A percentile compares a stretch with the other conserved stretches of the same genome.
These are phyloP conservation scores for Clinocottus analis DNA, from an alignment of 2,113 vertebrate genomes.

Conservation along the genomic window DNA sequence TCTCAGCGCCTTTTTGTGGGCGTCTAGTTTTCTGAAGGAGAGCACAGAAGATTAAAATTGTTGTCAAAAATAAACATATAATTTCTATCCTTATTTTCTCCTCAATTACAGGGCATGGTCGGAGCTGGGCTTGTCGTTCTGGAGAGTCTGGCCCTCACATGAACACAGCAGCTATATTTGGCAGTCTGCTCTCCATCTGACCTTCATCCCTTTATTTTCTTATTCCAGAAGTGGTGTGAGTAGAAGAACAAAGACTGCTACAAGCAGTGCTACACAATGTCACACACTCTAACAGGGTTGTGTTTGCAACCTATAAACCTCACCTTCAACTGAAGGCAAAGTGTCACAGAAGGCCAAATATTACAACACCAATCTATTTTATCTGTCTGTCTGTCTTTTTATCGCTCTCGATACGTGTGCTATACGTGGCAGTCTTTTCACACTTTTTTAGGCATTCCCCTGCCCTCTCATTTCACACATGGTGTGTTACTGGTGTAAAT, in stretches of 20 bases:
- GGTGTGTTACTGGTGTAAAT: constrained; percentile 49
- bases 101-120: constrained; percentile 89
- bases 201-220: constrained; percentile 82
- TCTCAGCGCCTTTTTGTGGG: constrained; percentile 82
- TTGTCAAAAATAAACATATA: constrained; percentile 91
- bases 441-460: constrained; percentile 63
- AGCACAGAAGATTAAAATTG: constrained; percentile 89
- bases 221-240: constrained; percentile 72
- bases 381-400: constrained; percentile 26
- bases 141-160: constrained; percentile 87
- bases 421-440: constrained; percentile 61
- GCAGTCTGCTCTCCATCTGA: constrained; percentile 86
- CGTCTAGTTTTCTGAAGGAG: constrained; percentile 83
- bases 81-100: constrained; percentile 89
- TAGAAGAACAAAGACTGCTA: constrained; percentile 69
- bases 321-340: background rate
- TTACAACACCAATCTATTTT: constrained; percentile 14
- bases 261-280: constrained; percentile 49
- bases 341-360: background rate
- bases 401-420: constrained; percentile 33
- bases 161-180: constrained; percentile 87
- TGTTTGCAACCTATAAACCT: constrained; percentile 27
- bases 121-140: constrained; percentile 84
- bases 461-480: constrained; percentile 74
- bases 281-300: constrained; percentile 45